phyloP scores from a whole-genome alignment of 2,113 vertebrate species.

The Meles meles region DNA sequence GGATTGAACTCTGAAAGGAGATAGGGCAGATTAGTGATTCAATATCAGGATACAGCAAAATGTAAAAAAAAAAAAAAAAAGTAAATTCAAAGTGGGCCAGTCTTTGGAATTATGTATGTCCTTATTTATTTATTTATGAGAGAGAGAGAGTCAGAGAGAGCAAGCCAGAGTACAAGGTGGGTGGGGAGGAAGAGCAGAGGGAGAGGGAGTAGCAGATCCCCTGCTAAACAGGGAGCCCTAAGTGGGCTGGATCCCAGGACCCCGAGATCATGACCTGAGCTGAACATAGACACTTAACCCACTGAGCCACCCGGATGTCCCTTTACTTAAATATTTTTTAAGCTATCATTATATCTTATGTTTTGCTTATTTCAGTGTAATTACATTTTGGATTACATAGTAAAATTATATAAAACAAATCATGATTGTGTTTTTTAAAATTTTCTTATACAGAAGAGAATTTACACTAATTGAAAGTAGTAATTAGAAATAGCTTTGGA shows the following conservation, averaged over 20 bases:
- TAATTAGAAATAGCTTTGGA: neutral
- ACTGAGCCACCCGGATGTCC: neutral
- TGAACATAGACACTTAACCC: neutral
- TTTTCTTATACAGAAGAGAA: neutral
- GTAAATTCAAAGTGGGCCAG: neutral
- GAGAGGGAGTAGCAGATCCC: neutral
- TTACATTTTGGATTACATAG: neutral
- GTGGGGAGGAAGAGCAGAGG: neutral
- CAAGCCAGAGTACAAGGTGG: neutral
- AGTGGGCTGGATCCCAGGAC: neutral
- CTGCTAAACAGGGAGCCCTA: neutral
- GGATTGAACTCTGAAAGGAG: conserved; percentile 16
- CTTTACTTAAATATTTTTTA: neutral
- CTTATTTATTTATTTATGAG: neutral
- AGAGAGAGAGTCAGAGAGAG: neutral
- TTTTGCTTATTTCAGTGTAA: conserved; percentile 13
- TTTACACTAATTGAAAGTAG: neutral
- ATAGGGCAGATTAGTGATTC: neutral
- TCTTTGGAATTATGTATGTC: neutral
- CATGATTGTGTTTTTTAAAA: neutral
- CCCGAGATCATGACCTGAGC: neutral
- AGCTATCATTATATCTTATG: neutral
- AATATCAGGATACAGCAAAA: neutral
- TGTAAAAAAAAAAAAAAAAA: neutral
- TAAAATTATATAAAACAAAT: conserved; percentile 11